Conservation (phyloP, 2,888 invertebrate species). For the Lasioglossum malachurum region DNA sequence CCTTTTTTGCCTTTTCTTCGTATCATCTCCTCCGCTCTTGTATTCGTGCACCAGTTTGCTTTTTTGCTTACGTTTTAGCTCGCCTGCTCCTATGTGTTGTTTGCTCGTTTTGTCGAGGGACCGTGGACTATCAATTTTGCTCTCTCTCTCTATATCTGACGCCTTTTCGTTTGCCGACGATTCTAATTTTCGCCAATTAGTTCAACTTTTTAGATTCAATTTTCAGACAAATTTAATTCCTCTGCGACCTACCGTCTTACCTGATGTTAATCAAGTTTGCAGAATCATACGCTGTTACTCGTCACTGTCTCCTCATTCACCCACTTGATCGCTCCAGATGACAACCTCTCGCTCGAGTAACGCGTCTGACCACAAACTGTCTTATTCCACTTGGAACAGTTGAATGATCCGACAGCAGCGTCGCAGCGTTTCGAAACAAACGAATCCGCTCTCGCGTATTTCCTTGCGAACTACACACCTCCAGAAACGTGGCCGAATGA, state of each 20-base stretch:
- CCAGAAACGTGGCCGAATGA: conserved; percentile 30
- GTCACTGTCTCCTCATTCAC: background rate
- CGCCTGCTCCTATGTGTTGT: conserved; percentile 38
- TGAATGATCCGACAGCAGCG: background rate
- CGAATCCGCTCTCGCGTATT: conserved; percentile 37
- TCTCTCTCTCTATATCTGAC: background rate
- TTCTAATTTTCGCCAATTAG: background rate
- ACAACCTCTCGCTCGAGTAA: conserved; percentile 1
- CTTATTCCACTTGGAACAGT: background rate
- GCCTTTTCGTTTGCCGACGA: conserved; percentile 34
- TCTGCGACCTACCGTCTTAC: background rate
- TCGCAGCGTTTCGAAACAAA: conserved; percentile 40
- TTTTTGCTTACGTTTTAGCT: conserved; percentile 16
- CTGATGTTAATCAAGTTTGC: background rate
- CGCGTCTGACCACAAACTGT: background rate
- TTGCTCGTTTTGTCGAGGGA: conserved; percentile 71
- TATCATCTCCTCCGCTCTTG: conserved; percentile 63
- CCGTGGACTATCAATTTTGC: conserved; percentile 66
- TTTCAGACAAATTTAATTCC: background rate
- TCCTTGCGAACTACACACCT: conserved; percentile 32
- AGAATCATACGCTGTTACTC: conserved; percentile 11
- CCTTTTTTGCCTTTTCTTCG: conserved; percentile 30
- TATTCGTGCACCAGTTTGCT: conserved; percentile 65
- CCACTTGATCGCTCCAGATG: background rate
- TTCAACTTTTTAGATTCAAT: background rate